These are phyloP conservation scores for Chloebia gouldiae DNA, from an alignment of 2,113 vertebrate species.

Conservation along the genomic window DNA sequence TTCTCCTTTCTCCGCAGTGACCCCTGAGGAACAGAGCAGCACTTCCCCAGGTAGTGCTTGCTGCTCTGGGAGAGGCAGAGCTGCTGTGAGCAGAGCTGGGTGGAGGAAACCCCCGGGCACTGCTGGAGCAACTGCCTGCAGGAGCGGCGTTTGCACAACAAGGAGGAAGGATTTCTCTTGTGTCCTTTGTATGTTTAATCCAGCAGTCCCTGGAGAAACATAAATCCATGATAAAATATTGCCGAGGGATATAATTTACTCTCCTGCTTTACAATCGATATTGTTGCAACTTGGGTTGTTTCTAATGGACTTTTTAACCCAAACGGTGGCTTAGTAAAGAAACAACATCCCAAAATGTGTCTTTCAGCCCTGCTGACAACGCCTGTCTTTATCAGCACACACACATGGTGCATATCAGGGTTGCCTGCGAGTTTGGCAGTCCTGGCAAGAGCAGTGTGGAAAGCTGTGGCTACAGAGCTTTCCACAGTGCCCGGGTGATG, in stretches of 20 bases:
- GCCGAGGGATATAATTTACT: background rate
- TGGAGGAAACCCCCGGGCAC: background rate
- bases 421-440: rapidly evolving
- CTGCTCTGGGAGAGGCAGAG: background rate
- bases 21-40: background rate
- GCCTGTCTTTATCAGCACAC: background rate
- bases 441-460: rapidly evolving
- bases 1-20: background rate
- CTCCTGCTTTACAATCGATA: background rate
- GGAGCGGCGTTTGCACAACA: rapidly evolving
- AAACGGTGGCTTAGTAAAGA: background rate
- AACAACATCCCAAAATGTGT: background rate
- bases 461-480: background rate
- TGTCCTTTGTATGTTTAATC: background rate
- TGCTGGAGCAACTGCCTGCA: rapidly evolving
- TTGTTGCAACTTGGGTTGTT: background rate
- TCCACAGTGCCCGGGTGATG: rapidly evolving
- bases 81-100: rapidly evolving
- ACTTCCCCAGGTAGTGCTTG: background rate
- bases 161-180: background rate
- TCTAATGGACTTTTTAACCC: background rate
- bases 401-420: rapidly evolving
- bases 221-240: background rate
- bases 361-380: background rate
- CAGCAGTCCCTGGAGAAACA: background rate